These are phyloP conservation scores for Nixonia krombeini DNA, from an alignment of 1,140 invertebrate species.

Conservation along the genomic window DNA sequence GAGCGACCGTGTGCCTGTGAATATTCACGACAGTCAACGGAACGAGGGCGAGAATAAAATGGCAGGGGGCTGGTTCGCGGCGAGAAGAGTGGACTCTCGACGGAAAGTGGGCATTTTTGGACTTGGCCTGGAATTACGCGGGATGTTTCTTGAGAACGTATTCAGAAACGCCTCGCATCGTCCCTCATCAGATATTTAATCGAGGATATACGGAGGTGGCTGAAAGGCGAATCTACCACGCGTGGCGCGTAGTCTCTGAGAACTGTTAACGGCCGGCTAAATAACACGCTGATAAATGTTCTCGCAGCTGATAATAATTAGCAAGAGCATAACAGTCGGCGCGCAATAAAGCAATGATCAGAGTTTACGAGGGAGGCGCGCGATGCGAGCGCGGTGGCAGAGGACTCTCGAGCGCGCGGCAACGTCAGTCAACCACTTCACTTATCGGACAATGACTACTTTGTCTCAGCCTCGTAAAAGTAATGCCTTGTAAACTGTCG, in stretches of 20 bases:
- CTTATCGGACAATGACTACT: slow-evolving; percentile 56
- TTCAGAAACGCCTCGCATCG: too few species aligned
- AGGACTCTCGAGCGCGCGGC: slow-evolving; percentile 9
- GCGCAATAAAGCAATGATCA: slow-evolving; percentile 69
- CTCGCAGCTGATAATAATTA: slow-evolving; percentile 66
- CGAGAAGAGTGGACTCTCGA: too few species aligned
- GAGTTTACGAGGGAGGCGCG: slow-evolving; percentile 67
- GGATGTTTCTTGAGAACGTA: too few species aligned
- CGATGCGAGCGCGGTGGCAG: slow-evolving; percentile 54
- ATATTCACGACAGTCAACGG: slow-evolving; percentile 37
- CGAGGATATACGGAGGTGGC: too few species aligned
- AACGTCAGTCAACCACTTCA: slow-evolving; percentile 24
- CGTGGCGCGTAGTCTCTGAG: slow-evolving; percentile 1
- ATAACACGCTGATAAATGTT: slow-evolving; percentile 60
- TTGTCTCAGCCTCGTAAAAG: slow-evolving; percentile 53
- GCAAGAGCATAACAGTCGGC: slow-evolving; percentile 57
- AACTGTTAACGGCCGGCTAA: background rate
- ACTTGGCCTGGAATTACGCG: too few species aligned
- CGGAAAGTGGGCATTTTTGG: too few species aligned
- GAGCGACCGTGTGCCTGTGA: slow-evolving; percentile 34
- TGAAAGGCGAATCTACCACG: too few species aligned
- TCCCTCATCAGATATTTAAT: too few species aligned
- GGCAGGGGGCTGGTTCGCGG: slow-evolving; percentile 10
- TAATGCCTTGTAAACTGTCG: slow-evolving; percentile 56
- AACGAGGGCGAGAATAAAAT: slow-evolving; percentile 27